Evolutionary conservation across 2,888 invertebrate genomes (phyloP).

Genomic region (Junonia oenone): DNA sequence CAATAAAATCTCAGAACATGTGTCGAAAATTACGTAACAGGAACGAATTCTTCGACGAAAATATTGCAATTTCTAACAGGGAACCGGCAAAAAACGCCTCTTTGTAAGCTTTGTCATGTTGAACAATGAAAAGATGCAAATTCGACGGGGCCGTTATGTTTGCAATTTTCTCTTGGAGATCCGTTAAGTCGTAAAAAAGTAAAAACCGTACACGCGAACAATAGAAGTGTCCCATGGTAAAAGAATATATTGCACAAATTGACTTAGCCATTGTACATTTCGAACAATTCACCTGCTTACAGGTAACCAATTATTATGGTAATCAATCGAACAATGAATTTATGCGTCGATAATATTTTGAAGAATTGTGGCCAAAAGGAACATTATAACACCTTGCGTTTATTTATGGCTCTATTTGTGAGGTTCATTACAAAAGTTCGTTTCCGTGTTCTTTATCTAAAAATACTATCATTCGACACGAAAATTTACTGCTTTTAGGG

Average conservation of each 20-base stretch:
- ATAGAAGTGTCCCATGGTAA: slow-evolving; percentile 30
- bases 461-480: slow-evolving; percentile 61
- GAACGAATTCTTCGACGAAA: slow-evolving; percentile 28
- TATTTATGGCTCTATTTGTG: slow-evolving; percentile 70
- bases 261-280: slow-evolving; percentile 46
- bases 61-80: slow-evolving; percentile 17
- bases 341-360: slow-evolving; percentile 62
- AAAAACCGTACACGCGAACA: slow-evolving; percentile 44
- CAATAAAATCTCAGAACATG: slow-evolving; percentile 29
- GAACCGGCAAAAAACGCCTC: slow-evolving; percentile 30
- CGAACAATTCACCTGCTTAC: slow-evolving; percentile 67
- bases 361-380: slow-evolving; percentile 67
- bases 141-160: slow-evolving; percentile 62
- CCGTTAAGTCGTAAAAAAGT: slow-evolving; percentile 61
- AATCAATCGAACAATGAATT: slow-evolving; percentile 62
- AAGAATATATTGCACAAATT: slow-evolving; percentile 50
- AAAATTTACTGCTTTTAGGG: slow-evolving; percentile 52
- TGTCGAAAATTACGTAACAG: slow-evolving; percentile 30
- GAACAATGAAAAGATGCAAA: slow-evolving; percentile 65
- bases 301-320: slow-evolving; percentile 75
- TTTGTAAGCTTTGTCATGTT: slow-evolving; percentile 54
- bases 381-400: slow-evolving; percentile 68
- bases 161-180: slow-evolving; percentile 54
- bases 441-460: slow-evolving; percentile 74
- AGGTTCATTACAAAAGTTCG: slow-evolving; percentile 67